phyloP scores from a whole-genome alignment of 2,888 invertebrate genomes.

The Aphodius granarius region DNA sequence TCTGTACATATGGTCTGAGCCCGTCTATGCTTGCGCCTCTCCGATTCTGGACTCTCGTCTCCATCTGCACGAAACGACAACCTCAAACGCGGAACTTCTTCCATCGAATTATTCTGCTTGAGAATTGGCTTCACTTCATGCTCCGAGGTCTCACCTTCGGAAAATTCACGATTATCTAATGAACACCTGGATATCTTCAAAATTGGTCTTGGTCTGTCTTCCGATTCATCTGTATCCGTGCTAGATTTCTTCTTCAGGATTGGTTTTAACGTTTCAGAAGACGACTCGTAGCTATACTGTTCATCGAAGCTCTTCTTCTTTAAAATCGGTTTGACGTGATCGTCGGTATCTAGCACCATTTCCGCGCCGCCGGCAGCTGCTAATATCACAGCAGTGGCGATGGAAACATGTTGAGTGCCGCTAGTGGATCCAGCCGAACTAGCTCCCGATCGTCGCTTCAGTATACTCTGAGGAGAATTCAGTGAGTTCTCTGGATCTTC shows the following conservation, averaged over 20 bases:
- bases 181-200: constrained; percentile 70
- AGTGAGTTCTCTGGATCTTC: constrained; percentile 63
- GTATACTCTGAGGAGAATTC: constrained; percentile 73
- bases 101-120: constrained; percentile 64
- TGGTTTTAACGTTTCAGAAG: constrained; percentile 64
- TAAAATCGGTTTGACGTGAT: constrained; percentile 72
- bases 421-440: constrained; percentile 59
- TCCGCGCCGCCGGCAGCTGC: constrained; percentile 65
- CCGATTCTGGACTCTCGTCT: constrained; percentile 51
- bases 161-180: constrained; percentile 59
- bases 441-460: constrained; percentile 77
- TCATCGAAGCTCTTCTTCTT: constrained; percentile 83
- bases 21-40: constrained; percentile 36
- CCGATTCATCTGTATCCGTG: constrained; percentile 74
- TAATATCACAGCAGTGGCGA: constrained; percentile 67
- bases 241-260: constrained; percentile 87
- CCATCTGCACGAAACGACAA: constrained; percentile 65
- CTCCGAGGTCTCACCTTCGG: constrained; percentile 48
- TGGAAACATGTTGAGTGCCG: constrained; percentile 68
- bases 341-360: constrained; percentile 47
- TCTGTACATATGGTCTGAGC: constrained; percentile 46
- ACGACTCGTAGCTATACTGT: constrained; percentile 56
- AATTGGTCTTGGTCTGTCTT: constrained; percentile 75
- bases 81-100: constrained; percentile 64
- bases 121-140: constrained; percentile 65